phyloP scores from a whole-genome alignment of 2,113 vertebrate species.

The Naja naja region DNA sequence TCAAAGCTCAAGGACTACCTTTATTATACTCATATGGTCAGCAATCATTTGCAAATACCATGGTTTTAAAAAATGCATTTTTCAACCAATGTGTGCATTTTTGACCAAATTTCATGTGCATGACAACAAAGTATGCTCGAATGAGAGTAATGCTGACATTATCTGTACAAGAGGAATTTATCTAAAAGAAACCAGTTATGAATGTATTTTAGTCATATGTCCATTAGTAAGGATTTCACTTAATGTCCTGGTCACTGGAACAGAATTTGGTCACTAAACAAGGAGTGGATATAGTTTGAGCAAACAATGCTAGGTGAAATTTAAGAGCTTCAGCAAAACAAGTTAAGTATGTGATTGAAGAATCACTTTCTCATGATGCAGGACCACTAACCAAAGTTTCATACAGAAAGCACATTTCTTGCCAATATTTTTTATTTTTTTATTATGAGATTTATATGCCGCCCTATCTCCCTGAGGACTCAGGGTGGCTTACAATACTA shows the following conservation, averaged over 20 bases:
- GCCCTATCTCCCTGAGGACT: too few relatives aligned
- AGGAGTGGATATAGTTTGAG: background rate
- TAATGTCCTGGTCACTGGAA: background rate
- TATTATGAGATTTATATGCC: too few relatives aligned
- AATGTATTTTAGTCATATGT: background rate
- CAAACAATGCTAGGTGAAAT: background rate
- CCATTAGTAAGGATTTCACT: background rate
- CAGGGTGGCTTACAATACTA: too few relatives aligned
- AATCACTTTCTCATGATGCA: background rate
- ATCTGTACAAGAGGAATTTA: background rate
- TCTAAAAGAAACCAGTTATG: background rate
- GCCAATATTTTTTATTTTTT: too few relatives aligned
- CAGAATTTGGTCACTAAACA: background rate
- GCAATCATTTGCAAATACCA: background rate
- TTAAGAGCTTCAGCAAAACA: background rate
- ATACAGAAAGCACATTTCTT: background rate
- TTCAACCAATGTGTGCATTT: background rate
- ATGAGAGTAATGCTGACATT: background rate
- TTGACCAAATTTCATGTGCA: background rate
- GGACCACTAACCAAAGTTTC: background rate
- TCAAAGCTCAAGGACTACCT: background rate
- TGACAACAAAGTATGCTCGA: background rate
- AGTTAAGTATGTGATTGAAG: background rate
- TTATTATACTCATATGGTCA: background rate
- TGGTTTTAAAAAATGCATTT: background rate